A percentile compares a stretch with the other conserved stretches of the same genome.
phyloP scores from a whole-genome alignment of 2,797 vertebrate species.

The Dicrostonyx torquatus region DNA sequence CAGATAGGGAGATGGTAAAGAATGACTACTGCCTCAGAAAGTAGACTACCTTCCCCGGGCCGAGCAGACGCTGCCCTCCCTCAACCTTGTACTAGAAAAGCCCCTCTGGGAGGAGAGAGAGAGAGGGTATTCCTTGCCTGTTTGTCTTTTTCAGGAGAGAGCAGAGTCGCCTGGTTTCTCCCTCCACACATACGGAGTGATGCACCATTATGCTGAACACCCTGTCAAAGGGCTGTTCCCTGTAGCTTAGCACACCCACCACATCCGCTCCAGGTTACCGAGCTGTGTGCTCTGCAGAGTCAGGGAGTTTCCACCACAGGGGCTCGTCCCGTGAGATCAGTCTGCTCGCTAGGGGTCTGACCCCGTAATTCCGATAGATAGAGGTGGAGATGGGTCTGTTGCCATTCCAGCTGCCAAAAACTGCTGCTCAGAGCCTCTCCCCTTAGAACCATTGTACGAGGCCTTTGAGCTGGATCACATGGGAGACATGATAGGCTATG shows the following conservation, averaged over 20 bases:
- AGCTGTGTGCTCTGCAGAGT: neutral
- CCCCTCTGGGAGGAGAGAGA: neutral
- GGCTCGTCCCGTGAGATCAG: neutral
- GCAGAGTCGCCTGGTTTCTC: neutral
- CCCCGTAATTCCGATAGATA: neutral
- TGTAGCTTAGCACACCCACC: neutral
- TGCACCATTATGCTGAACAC: neutral
- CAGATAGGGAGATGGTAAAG: neutral
- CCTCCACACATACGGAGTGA: neutral
- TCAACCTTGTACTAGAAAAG: neutral
- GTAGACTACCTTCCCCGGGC: accelerated
- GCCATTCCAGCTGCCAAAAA: neutral
- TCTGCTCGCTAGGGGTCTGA: neutral
- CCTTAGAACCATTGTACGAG: neutral
- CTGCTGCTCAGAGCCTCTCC: neutral
- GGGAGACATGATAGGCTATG: neutral
- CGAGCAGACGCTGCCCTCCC: accelerated
- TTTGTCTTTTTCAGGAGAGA: neutral
- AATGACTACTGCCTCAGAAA: neutral
- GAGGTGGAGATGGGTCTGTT: neutral
- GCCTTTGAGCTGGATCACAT: neutral
- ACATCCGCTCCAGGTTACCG: neutral
- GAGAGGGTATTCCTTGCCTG: neutral
- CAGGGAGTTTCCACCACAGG: neutral
- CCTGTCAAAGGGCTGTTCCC: neutral